A percentile compares a stretch with the other conserved stretches of the same genome.
These are phyloP conservation scores for Aptenodytes patagonicus DNA, from an alignment of 2,113 vertebrate species.

Conservation along the genomic window DNA sequence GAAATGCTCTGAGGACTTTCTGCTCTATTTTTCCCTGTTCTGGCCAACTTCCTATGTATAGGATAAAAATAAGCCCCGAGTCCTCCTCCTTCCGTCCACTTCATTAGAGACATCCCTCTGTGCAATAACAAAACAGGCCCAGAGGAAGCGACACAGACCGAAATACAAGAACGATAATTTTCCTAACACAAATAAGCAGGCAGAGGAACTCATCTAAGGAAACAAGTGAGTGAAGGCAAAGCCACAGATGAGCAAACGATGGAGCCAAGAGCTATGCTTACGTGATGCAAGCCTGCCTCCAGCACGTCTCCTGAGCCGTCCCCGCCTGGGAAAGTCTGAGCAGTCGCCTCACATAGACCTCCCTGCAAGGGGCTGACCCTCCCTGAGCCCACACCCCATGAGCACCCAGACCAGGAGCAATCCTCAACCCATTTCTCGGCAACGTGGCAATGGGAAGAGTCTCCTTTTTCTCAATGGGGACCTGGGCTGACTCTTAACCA, in stretches of 20 bases:
- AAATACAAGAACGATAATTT: constrained; percentile 55
- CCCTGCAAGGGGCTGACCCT: background rate
- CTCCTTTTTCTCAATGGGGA: background rate
- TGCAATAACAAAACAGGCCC: constrained; percentile 41
- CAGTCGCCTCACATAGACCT: accelerated
- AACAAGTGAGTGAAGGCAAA: constrained; percentile 47
- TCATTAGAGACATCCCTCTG: constrained; percentile 35
- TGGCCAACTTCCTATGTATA: constrained; percentile 45
- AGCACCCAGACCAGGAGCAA: background rate
- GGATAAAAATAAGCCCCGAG: constrained; percentile 46
- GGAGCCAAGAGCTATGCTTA: constrained; percentile 10
- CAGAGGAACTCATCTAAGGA: constrained; percentile 43
- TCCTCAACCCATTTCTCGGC: background rate
- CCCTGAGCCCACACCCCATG: accelerated
- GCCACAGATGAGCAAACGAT: constrained; percentile 25
- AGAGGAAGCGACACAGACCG: constrained; percentile 54
- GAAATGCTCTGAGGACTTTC: constrained; percentile 34
- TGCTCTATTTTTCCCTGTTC: constrained; percentile 28
- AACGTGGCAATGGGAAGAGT: accelerated
- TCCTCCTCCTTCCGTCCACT: constrained; percentile 41
- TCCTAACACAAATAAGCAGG: constrained; percentile 59
- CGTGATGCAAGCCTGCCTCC: background rate
- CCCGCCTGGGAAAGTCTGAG: background rate
- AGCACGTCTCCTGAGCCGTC: background rate
- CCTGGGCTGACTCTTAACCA: background rate